A percentile compares a stretch with the other conserved stretches of the same genome.
phyloP scores from a whole-genome alignment of 2,113 vertebrate species.

The Colaptes auratus region DNA sequence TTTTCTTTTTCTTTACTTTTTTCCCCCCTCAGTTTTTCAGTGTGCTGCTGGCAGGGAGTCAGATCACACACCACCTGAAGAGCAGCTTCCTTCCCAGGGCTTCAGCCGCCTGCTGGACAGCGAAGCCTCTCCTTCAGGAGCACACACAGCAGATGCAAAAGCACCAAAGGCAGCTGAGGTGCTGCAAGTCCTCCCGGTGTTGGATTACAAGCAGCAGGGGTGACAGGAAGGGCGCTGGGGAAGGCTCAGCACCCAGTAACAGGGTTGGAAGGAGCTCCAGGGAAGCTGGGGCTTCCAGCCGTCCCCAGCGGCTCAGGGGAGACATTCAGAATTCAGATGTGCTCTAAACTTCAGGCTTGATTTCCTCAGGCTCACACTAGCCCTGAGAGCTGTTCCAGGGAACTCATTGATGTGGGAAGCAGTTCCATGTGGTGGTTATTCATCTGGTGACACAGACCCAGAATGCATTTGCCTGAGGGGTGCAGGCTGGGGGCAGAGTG shows the following conservation, averaged over 20 bases:
- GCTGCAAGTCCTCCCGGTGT: rapidly evolving
- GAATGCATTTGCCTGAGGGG: rapidly evolving
- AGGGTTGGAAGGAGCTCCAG: neutral
- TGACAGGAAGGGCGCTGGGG: neutral
- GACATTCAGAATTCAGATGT: neutral
- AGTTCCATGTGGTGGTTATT: neutral
- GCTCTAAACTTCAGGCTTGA: neutral
- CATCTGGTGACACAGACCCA: neutral
- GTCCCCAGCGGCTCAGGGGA: neutral
- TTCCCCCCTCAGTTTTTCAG: neutral
- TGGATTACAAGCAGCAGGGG: neutral
- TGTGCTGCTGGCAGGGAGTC: neutral
- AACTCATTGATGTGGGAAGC: neutral
- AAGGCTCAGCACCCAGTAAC: neutral
- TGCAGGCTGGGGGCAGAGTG: no score
- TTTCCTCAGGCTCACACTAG: neutral
- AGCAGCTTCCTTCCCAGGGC: neutral
- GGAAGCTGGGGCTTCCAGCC: neutral
- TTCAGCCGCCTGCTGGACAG: neutral
- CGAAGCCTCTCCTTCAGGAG: neutral
- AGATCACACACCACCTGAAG: neutral
- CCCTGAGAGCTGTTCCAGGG: neutral
- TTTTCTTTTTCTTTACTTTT: no score
- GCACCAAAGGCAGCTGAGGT: neutral
- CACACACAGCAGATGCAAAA: neutral